Percentiles rank a stretch among this genome's conserved stretches.
Conservation (phyloP, 2,113 vertebrate species). For the Phycodurus eques region DNA sequence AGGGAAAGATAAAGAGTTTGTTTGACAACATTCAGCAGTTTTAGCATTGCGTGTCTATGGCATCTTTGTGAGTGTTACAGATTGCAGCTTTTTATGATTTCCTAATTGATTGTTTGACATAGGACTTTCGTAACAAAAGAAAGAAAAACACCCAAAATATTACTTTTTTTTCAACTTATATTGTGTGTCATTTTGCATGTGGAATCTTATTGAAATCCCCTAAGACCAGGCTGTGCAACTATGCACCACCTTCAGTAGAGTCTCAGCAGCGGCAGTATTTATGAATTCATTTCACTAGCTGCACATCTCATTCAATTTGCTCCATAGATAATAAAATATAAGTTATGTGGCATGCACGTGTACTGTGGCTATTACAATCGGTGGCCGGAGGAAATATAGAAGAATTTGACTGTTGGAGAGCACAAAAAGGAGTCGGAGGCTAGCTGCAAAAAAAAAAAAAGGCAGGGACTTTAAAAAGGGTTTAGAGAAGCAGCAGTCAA, state of each 20-base stretch:
- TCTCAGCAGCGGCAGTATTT: not conserved
- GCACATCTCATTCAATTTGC: not conserved
- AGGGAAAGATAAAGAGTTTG: too few relatives aligned
- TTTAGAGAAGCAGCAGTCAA: too few relatives aligned
- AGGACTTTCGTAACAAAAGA: not conserved
- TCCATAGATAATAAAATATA: not conserved
- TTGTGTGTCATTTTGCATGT: not conserved
- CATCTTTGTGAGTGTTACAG: too few relatives aligned
- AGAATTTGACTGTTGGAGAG: too few relatives aligned
- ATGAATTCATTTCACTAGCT: slow-evolving; percentile 3
- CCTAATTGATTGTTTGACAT: too few relatives aligned
- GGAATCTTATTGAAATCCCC: not conserved
- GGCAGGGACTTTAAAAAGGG: too few relatives aligned
- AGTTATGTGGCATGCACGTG: not conserved
- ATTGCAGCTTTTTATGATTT: too few relatives aligned
- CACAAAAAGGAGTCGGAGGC: too few relatives aligned
- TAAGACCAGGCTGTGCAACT: not conserved
- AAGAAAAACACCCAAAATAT: not conserved
- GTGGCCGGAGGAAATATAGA: too few relatives aligned
- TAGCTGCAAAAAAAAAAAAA: too few relatives aligned
- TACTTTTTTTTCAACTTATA: not conserved
- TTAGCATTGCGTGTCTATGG: not conserved
- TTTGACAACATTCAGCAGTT: not conserved
- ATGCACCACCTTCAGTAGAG: not conserved
- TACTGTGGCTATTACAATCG: not conserved